Percentiles rank a stretch among this genome's conserved stretches.
These are phyloP conservation scores for Syngnathus floridae DNA, from an alignment of 2,113 vertebrate species.

Conservation along the genomic window DNA sequence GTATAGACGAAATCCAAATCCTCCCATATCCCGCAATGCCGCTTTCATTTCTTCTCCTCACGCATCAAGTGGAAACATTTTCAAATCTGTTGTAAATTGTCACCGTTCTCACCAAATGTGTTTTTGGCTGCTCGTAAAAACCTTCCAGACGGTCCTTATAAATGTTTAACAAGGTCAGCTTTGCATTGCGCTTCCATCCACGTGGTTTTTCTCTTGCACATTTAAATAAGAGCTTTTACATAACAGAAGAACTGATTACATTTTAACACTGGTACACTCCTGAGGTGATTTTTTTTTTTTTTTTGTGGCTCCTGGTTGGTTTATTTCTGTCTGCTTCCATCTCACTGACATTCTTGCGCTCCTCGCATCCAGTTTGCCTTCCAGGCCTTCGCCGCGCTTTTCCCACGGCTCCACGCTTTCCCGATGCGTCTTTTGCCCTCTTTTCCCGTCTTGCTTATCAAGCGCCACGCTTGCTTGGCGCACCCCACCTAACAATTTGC, in stretches of 20 bases:
- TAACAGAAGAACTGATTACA: constrained; percentile 23
- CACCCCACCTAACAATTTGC: constrained; percentile 66
- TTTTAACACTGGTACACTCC: constrained; percentile 11
- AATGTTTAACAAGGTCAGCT: constrained; percentile 67
- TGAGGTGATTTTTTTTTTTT: constrained; percentile 10
- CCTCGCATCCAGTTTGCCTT: constrained; percentile 13
- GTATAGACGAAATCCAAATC: constrained; percentile 24
- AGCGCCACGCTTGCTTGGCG: constrained; percentile 23
- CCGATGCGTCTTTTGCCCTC: constrained; percentile 55
- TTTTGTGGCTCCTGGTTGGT: background rate
- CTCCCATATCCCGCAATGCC: constrained; percentile 17
- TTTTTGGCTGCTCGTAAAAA: constrained; percentile 57
- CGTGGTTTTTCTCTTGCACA: constrained; percentile 22
- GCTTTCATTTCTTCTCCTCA: constrained; percentile 14
- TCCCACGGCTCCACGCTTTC: constrained; percentile 42
- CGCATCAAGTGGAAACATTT: constrained; percentile 58
- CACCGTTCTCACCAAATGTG: constrained; percentile 46
- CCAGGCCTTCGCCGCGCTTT: constrained; percentile 2
- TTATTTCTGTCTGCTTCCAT: constrained; percentile 5
- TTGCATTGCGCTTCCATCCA: constrained; percentile 38
- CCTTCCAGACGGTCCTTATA: constrained; percentile 59
- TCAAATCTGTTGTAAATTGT: constrained; percentile 54
- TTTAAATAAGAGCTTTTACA: constrained; percentile 22
- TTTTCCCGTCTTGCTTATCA: constrained; percentile 62
- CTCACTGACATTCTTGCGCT: constrained; percentile 13